Evolutionary conservation across 2,888 invertebrate species (phyloP).

Genomic region (Cryptocheilus praepositus): DNA sequence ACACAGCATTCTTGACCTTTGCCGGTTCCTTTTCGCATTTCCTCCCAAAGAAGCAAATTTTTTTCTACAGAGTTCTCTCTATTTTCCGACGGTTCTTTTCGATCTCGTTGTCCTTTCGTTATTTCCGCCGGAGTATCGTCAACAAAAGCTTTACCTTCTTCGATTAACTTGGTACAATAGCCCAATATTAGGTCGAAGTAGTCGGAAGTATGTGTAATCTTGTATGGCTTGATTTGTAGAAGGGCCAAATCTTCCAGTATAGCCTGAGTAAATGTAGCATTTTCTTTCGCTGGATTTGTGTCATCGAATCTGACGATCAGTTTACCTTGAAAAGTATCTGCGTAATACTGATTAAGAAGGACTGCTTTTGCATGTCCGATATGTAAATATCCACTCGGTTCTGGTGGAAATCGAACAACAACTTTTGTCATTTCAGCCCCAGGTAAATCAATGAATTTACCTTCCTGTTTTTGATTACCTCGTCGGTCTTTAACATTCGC

Average conservation of each 20-base stretch:
- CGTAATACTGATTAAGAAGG: conserved; percentile 97
- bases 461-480: conserved; percentile 85
- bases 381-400: conserved; percentile 97
- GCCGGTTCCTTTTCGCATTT: conserved; percentile 92
- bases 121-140: conserved; percentile 96
- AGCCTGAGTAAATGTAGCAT: conserved; percentile 96
- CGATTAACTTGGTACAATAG: conserved; percentile 91
- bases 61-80: conserved; percentile 87
- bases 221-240: conserved; percentile 93
- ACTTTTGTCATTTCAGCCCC: conserved; percentile 98
- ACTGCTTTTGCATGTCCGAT: conserved; percentile 99
- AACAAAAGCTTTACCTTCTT: conserved; percentile 94
- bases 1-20: conserved; percentile 93
- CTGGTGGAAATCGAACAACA: conserved; percentile 98
- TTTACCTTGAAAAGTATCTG: conserved; percentile 92
- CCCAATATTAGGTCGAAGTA: conserved; percentile 95
- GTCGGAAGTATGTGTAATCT: conserved; percentile 96
- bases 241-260: conserved; percentile 95
- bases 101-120: conserved; percentile 97
- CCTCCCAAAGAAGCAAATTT: conserved; percentile 93
- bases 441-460: conserved; percentile 97
- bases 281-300: conserved; percentile 99
- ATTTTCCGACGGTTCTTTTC: conserved; percentile 88
- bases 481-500: conserved; percentile 32
- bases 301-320: conserved; percentile 99